Percentiles rank a stretch among this genome's conserved stretches.
Evolutionary conservation across 2,797 vertebrate species (phyloP).

Genomic region (Myotis planiceps): DNA sequence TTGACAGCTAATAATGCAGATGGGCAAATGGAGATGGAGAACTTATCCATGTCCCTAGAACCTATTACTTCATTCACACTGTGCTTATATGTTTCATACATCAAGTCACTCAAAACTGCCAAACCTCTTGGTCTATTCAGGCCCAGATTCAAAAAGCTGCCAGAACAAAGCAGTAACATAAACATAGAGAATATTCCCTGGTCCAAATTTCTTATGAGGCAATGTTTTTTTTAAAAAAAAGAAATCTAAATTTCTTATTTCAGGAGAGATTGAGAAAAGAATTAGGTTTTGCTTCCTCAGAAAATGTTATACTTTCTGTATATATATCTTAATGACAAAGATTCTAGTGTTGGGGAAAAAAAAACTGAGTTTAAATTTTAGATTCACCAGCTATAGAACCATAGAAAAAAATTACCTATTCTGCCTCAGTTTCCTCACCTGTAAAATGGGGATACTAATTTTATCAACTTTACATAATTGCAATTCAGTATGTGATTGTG

Average conservation of each 20-base stretch:
- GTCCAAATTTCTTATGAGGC: background rate
- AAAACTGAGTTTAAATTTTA: slow-evolving; percentile 20
- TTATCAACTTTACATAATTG: background rate
- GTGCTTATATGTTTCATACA: background rate
- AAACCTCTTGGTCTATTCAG: background rate
- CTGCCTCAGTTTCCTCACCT: background rate
- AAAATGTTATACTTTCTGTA: background rate
- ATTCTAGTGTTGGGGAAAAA: background rate
- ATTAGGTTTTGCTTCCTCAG: background rate
- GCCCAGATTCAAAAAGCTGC: background rate
- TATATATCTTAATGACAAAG: background rate
- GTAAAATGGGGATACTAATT: background rate
- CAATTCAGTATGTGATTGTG: background rate
- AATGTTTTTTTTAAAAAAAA: background rate
- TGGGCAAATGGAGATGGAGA: background rate
- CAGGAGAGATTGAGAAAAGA: background rate
- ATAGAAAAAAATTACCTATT: background rate
- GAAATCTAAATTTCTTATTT: background rate
- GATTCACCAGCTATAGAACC: background rate
- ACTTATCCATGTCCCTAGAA: background rate
- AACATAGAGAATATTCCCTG: background rate
- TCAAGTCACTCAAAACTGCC: background rate
- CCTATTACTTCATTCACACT: background rate
- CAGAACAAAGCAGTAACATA: background rate
- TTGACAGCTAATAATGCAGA: background rate